Evolutionary conservation across 2,888 invertebrate species (phyloP).

Genomic region (Barypeithes pellucidus): DNA sequence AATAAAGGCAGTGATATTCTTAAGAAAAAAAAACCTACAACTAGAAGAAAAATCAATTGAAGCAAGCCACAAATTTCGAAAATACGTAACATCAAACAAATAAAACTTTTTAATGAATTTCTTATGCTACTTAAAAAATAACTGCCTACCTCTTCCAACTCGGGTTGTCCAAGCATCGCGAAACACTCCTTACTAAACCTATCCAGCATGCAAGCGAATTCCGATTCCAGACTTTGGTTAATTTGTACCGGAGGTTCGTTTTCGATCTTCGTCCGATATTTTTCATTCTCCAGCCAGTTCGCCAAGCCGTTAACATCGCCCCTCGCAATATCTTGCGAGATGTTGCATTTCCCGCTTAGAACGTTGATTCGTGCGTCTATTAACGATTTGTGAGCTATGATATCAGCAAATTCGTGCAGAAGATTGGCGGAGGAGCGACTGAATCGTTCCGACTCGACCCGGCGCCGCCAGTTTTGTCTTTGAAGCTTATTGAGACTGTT

Average conservation of each 20-base stretch:
- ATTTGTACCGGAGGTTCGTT: constrained; percentile 69
- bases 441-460: constrained; percentile 71
- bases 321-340: constrained; percentile 52
- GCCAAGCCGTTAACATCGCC: constrained; percentile 54
- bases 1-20: too few species aligned
- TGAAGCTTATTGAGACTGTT: constrained; percentile 77
- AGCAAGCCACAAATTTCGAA: too few species aligned
- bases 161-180: constrained; percentile 68
- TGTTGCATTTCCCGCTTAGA: constrained; percentile 72
- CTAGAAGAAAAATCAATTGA: too few species aligned
- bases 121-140: too few species aligned
- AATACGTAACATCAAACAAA: too few species aligned
- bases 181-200: constrained; percentile 74
- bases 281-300: constrained; percentile 65
- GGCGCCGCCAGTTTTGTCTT: constrained; percentile 70
- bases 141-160: constrained; percentile 59
- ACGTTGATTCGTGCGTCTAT: constrained; percentile 84
- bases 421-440: constrained; percentile 71
- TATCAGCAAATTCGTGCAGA: constrained; percentile 79
- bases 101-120: too few species aligned
- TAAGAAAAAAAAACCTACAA: too few species aligned
- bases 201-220: constrained; percentile 80
- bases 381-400: constrained; percentile 82
- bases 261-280: constrained; percentile 70
- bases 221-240: constrained; percentile 75